Evolutionary conservation across 2,888 invertebrate species (phyloP), one percentile per base, ranked within the genome.

Genomic region (Anoncus sp.): DNA sequence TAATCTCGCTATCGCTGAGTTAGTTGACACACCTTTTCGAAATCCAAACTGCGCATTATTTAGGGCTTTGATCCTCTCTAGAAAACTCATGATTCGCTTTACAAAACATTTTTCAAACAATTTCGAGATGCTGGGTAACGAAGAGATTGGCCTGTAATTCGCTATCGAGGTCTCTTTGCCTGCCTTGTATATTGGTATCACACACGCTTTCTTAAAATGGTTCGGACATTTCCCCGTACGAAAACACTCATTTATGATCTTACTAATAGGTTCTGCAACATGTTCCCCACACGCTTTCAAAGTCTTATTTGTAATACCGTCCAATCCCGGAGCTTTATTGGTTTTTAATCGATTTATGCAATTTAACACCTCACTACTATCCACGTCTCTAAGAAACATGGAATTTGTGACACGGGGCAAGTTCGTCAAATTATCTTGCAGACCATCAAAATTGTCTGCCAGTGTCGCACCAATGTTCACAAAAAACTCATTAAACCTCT

Each of bases 41-140:
- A 67, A 67, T 12, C 67, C 45, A 43, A 43, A 67, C 38, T 67
- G 67, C 18, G 24, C 31, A 22, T 55, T 45, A 20, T 14, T 22
- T 1, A 67, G 40, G 1, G 40, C 22, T 12, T 43, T 20, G 27
- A 12, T 43, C 1, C 27, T 12, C 12, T 35, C 12, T 12, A 40
- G 24, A 35, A 38, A 57, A 22, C n/a, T 22, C 4, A 40, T 14
- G 1, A 43, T 59, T 3, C 59, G 57, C 6, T 40, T 12, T 7
- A n/a, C 24, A 22, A 43, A 5, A 22, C 59, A 59, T 12, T 59
- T 40, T 43, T 59, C 59, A 14, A 59, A 59, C 1, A 59, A 14
- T 22, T 59, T 59, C 20, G 43, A 59, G 2, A 59, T 43, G 20
- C 40, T 59, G 14, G 59, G 22, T 18, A 24, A 38, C 20, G 40